Evolutionary conservation across 1,140 invertebrate genomes (phyloP).

Genomic region (Vanessa atalanta): DNA sequence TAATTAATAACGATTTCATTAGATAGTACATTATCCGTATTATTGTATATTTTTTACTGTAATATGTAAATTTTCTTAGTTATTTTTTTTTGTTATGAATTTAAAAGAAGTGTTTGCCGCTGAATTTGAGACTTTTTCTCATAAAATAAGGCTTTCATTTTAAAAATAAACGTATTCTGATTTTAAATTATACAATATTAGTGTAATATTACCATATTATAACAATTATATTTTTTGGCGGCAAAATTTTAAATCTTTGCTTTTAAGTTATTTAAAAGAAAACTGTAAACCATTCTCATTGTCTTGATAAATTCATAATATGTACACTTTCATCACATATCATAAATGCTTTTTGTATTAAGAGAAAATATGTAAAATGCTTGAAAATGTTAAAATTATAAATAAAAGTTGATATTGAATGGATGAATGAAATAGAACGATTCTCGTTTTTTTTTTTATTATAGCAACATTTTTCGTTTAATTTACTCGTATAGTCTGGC

Average conservation of each 20-base stretch:
- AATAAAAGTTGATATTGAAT: constrained; percentile 12
- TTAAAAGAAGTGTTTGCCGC: neutral
- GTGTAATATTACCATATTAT: too few species aligned
- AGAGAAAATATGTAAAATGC: constrained; percentile 8
- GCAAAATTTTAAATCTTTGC: too few species aligned
- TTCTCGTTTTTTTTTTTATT: neutral
- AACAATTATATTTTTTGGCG: too few species aligned
- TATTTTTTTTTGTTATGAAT: constrained; percentile 10
- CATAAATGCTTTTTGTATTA: constrained; percentile 8
- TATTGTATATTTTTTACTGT: constrained; percentile 5
- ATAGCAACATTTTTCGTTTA: neutral
- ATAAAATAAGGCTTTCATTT: neutral
- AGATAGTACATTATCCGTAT: constrained; percentile 21
- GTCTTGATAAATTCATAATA: neutral
- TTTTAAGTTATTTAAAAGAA: neutral
- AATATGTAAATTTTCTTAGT: neutral
- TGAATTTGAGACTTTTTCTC: neutral
- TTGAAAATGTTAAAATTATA: constrained; percentile 15
- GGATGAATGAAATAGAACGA: constrained; percentile 10
- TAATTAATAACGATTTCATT: constrained; percentile 9
- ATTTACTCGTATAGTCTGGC: too few species aligned
- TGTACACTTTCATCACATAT: constrained; percentile 7
- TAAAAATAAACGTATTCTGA: too few species aligned
- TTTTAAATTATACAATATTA: too few species aligned
- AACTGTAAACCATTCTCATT: neutral